These are phyloP conservation scores for Xestia ashworthii DNA, from an alignment of 2,888 invertebrate species.

Conservation along the genomic window DNA sequence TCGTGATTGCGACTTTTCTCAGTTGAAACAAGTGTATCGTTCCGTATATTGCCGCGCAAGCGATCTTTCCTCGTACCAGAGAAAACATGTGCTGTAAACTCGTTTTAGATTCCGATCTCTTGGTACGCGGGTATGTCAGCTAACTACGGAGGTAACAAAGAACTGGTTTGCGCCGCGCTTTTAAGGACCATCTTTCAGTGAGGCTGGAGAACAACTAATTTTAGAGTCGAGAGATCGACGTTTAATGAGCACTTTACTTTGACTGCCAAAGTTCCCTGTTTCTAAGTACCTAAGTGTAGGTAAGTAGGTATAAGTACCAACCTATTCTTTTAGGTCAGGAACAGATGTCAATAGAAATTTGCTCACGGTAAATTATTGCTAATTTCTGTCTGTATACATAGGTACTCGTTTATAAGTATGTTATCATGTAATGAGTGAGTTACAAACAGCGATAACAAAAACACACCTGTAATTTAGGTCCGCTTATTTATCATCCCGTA, in stretches of 20 bases:
- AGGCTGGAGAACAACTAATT: slow-evolving; percentile 70
- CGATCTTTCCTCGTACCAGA: slow-evolving; percentile 58
- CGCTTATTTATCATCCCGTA: slow-evolving; percentile 39
- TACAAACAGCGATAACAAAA: slow-evolving; percentile 41
- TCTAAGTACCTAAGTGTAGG: slow-evolving; percentile 4
- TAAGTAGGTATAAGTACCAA: not conserved
- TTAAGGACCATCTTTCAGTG: slow-evolving; percentile 72
- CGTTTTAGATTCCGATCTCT: slow-evolving; percentile 65
- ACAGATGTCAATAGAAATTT: not conserved
- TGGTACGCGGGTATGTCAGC: slow-evolving; percentile 69
- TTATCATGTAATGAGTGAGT: slow-evolving; percentile 34
- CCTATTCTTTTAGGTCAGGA: slow-evolving; percentile 25
- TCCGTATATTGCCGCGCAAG: slow-evolving; percentile 65
- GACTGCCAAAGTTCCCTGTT: slow-evolving; percentile 59
- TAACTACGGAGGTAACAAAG: slow-evolving; percentile 75
- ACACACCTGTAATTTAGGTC: slow-evolving; percentile 41
- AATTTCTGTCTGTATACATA: slow-evolving; percentile 8
- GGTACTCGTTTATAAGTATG: not conserved
- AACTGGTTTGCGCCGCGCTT: slow-evolving; percentile 80
- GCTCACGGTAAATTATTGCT: not conserved
- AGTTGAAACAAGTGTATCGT: slow-evolving; percentile 71
- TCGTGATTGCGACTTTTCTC: slow-evolving; percentile 67
- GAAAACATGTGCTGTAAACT: slow-evolving; percentile 69
- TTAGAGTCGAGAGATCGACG: slow-evolving; percentile 66
- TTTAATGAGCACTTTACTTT: slow-evolving; percentile 70